These are phyloP conservation scores for Trichacis sp. DNA, from an alignment of 2,888 invertebrate genomes.

Conservation along the genomic window DNA sequence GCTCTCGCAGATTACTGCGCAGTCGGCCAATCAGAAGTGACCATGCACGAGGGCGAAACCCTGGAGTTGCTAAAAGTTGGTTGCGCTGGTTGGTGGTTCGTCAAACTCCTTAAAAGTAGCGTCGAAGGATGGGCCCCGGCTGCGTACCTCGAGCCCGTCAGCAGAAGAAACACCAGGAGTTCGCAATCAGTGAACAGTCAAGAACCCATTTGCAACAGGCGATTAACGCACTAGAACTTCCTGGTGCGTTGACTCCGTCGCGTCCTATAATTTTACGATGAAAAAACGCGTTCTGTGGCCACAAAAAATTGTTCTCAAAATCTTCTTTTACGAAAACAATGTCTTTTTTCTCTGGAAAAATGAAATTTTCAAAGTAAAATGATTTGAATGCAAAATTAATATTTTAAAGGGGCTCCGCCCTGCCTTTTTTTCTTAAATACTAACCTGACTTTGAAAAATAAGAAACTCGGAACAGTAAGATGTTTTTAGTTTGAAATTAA, in stretches of 20 bases:
- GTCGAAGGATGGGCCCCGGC: slow-evolving; percentile 95
- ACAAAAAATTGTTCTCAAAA: too few species aligned
- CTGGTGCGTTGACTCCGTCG: slow-evolving; percentile 57
- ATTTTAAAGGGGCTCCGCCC: too few species aligned
- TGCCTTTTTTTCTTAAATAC: too few species aligned
- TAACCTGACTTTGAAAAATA: too few species aligned
- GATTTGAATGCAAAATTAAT: too few species aligned
- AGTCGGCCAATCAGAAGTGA: slow-evolving; percentile 90
- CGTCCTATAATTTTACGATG: slow-evolving; percentile 24
- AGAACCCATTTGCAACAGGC: slow-evolving; percentile 67
- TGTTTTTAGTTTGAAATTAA: too few species aligned
- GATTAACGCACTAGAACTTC: slow-evolving; percentile 64
- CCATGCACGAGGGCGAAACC: slow-evolving; percentile 89
- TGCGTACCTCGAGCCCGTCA: slow-evolving; percentile 85
- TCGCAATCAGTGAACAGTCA: slow-evolving; percentile 71
- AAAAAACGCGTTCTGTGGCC: slow-evolving; percentile 2
- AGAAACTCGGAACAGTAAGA: too few species aligned
- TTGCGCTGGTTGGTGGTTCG: slow-evolving; percentile 97
- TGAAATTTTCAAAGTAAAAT: too few species aligned
- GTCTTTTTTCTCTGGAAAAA: too few species aligned
- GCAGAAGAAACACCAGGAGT: slow-evolving; percentile 82
- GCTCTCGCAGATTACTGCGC: slow-evolving; percentile 94
- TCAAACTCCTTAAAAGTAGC: slow-evolving; percentile 81
- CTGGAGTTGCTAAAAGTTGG: slow-evolving; percentile 92
- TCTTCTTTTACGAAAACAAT: too few species aligned